These are phyloP conservation scores for Cyrtorhinus lividipennis DNA, from an alignment of 1,140 invertebrate genomes.

Conservation along the genomic window DNA sequence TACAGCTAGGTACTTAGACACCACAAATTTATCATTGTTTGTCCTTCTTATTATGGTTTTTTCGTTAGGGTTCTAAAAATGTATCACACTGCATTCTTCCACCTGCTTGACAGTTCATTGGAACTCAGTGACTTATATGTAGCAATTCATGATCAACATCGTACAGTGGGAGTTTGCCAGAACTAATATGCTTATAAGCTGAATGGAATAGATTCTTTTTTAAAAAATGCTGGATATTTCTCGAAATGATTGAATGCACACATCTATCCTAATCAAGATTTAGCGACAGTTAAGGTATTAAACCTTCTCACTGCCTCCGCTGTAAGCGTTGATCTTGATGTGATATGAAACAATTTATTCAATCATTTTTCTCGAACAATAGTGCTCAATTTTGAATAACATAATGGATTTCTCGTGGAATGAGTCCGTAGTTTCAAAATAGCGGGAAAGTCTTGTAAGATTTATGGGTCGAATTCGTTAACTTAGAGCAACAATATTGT, in stretches of 20 bases:
- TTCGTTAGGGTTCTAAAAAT: too few species aligned
- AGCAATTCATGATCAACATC: too few species aligned
- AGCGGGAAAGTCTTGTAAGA: neutral
- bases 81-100: too few species aligned
- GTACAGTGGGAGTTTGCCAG: too few species aligned
- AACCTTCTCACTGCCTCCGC: constrained; percentile 1
- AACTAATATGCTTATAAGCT: too few species aligned
- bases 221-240: neutral
- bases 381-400: neutral
- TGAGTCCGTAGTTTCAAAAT: neutral
- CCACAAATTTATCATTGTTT: too few species aligned
- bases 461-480: neutral
- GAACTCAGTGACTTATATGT: too few species aligned
- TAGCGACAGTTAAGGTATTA: neutral
- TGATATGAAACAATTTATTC: constrained; percentile 2
- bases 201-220: too few species aligned
- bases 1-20: too few species aligned
- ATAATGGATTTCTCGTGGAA: neutral
- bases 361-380: neutral
- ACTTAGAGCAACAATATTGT: neutral
- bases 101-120: too few species aligned
- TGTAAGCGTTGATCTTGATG: neutral
- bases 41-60: too few species aligned
- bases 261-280: constrained; percentile 2
- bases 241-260: constrained; percentile 1